A percentile compares a stretch with the other conserved stretches of the same genome.
phyloP scores from a whole-genome alignment of 2,797 vertebrate genomes.

The Labeo calbasu region DNA sequence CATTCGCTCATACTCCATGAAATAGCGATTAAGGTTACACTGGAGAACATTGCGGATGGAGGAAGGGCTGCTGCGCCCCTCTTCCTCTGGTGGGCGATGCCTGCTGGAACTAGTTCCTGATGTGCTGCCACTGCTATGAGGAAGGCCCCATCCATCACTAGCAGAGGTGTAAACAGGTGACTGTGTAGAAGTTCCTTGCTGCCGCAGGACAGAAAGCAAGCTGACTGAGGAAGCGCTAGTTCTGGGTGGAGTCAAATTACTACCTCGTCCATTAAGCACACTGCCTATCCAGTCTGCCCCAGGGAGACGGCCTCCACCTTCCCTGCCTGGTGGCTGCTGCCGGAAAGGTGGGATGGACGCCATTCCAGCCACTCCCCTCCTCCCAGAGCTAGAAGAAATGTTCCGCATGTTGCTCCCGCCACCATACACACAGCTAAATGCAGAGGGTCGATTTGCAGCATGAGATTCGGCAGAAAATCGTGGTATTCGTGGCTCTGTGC shows the following conservation, averaged over 20 bases:
- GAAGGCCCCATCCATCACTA: slow-evolving; percentile 81
- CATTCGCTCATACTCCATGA: slow-evolving; percentile 95
- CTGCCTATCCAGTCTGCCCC: slow-evolving; percentile 84
- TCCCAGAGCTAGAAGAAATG: slow-evolving; percentile 28
- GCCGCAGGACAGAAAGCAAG: slow-evolving; percentile 81
- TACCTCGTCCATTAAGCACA: slow-evolving; percentile 78
- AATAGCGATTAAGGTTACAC: slow-evolving; percentile 96
- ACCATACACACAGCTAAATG: slow-evolving; percentile 87
- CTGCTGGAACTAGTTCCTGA: slow-evolving; percentile 72
- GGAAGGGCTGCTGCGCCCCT: slow-evolving; percentile 68
- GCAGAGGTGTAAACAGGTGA: slow-evolving; percentile 85
- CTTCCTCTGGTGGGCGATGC: slow-evolving; percentile 49
- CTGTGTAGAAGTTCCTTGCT: slow-evolving; percentile 82
- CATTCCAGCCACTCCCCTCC: slow-evolving; percentile 80
- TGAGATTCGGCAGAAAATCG: slow-evolving; percentile 69
- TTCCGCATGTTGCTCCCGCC: slow-evolving; percentile 80
- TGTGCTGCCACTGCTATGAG: slow-evolving; percentile 54
- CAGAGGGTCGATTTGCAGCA: slow-evolving; percentile 80
- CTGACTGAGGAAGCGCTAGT: slow-evolving; percentile 84
- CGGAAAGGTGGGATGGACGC: slow-evolving; percentile 65
- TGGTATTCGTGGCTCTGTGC: slow-evolving; percentile 82
- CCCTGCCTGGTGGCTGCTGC: slow-evolving; percentile 65
- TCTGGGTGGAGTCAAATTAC: slow-evolving; percentile 78
- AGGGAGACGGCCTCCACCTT: slow-evolving; percentile 67
- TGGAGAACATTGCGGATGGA: slow-evolving; percentile 92